phyloP scores from a whole-genome alignment of 2,888 invertebrate species.

The Drosophila atripex region DNA sequence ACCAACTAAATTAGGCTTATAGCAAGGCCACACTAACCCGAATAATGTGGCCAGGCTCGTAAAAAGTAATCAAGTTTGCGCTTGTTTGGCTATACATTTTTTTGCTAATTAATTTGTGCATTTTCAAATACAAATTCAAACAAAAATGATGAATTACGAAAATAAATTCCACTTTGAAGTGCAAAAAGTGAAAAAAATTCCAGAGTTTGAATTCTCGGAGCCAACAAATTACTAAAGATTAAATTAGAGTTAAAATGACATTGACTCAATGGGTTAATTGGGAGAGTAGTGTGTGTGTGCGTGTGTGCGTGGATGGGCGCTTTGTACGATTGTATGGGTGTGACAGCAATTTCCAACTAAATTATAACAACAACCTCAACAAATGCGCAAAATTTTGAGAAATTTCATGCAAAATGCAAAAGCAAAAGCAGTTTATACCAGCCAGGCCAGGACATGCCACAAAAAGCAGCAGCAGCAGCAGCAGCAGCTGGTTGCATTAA shows the following conservation, averaged over 20 bases:
- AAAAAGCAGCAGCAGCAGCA: slow-evolving; percentile 39
- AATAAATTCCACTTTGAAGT: no score
- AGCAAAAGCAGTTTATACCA: slow-evolving; percentile 19
- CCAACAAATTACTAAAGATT: slow-evolving; percentile 31
- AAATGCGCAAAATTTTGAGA: slow-evolving; percentile 66
- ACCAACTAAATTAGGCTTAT: no score
- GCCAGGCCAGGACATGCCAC: slow-evolving; percentile 33
- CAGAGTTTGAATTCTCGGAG: no score
- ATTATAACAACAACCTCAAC: slow-evolving; percentile 72
- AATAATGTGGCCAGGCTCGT: no score
- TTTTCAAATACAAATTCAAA: no score
- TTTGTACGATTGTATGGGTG: slow-evolving; percentile 24
- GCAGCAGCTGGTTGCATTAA: slow-evolving; percentile 54
- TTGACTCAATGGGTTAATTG: slow-evolving; percentile 48
- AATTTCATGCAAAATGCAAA: slow-evolving; percentile 70
- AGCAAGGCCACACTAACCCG: no score
- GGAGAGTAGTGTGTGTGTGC: neutral
- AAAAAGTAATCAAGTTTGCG: no score
- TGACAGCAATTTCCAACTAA: slow-evolving; percentile 64
- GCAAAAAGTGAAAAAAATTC: no score
- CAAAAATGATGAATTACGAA: no score
- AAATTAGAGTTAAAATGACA: slow-evolving; percentile 3
- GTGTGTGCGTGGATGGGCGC: neutral
- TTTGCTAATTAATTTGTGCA: no score
- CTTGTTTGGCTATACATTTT: no score